These are phyloP conservation scores for Sphaeridia pumilis DNA, from an alignment of 2,888 invertebrate genomes.

Conservation along the genomic window DNA sequence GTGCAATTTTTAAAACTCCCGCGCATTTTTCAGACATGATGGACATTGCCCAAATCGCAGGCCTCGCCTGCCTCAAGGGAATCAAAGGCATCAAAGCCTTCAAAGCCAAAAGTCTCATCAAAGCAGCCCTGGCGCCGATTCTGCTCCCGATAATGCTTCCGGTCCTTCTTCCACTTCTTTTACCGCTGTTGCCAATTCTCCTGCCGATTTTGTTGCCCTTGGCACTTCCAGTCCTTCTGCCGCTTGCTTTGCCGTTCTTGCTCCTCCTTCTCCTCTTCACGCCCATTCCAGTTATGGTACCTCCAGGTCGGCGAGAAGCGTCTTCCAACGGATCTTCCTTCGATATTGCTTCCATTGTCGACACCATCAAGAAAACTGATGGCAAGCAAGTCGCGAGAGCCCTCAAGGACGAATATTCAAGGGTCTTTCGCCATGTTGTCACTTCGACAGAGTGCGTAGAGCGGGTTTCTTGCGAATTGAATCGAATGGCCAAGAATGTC, in stretches of 20 bases:
- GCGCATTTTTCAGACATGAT: too few species aligned
- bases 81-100: slow-evolving; percentile 9
- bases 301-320: slow-evolving; percentile 7
- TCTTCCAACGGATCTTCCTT: too few species aligned
- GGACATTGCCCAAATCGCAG: too few species aligned
- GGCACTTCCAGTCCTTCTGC: slow-evolving; percentile 3
- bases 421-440: slow-evolving; percentile 2
- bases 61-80: slow-evolving; percentile 5
- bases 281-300: slow-evolving; percentile 9
- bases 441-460: slow-evolving; percentile 15
- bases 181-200: neutral
- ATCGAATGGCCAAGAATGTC: slow-evolving; percentile 10
- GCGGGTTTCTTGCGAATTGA: slow-evolving; percentile 16
- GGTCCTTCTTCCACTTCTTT: neutral
- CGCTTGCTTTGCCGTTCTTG: slow-evolving; percentile 12
- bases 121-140: too few species aligned
- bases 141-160: too few species aligned
- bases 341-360: too few species aligned
- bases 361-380: too few species aligned
- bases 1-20: too few species aligned
- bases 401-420: slow-evolving; percentile 2
- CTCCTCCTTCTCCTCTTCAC: slow-evolving; percentile 9
- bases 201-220: slow-evolving; percentile 1
- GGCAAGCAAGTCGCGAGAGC: slow-evolving; percentile 5
- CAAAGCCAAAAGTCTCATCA: slow-evolving; percentile 2